Evolutionary conservation across 2,888 invertebrate genomes (phyloP).

Genomic region (Drosophila koepferae): DNA sequence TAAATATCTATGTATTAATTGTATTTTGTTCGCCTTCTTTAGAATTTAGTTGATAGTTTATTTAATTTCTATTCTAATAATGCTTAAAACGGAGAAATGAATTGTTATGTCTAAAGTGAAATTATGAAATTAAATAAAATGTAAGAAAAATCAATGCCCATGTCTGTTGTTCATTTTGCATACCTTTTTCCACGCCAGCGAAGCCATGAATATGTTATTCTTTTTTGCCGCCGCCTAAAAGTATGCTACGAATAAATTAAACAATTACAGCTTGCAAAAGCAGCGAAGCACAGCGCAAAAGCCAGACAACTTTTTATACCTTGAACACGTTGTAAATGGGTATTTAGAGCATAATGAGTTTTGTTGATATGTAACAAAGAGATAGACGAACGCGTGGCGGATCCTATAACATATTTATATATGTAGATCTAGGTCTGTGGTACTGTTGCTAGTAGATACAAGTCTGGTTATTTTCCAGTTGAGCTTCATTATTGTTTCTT

Average conservation of each 20-base stretch:
- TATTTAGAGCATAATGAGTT: neutral
- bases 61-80: conserved; percentile 81
- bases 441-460: neutral
- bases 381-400: neutral
- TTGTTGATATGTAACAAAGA: neutral
- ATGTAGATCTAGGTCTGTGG: neutral
- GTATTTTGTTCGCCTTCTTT: conserved; percentile 72
- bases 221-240: conserved; percentile 24
- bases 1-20: conserved; percentile 69
- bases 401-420: neutral
- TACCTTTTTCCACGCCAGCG: neutral
- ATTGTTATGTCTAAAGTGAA: conserved; percentile 76
- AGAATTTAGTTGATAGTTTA: conserved; percentile 82
- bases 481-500: too few relatives aligned
- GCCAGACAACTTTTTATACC: neutral
- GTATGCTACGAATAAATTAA: conserved; percentile 33
- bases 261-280: neutral
- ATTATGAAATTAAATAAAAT: conserved; percentile 73
- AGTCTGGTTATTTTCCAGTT: neutral
- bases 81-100: conserved; percentile 75
- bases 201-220: neutral
- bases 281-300: neutral
- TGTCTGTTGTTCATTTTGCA: neutral
- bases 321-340: neutral
- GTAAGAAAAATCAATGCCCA: conserved; percentile 59